Evolutionary conservation across 2,797 vertebrate genomes (phyloP).

Genomic region (Etheostoma nigrum): DNA sequence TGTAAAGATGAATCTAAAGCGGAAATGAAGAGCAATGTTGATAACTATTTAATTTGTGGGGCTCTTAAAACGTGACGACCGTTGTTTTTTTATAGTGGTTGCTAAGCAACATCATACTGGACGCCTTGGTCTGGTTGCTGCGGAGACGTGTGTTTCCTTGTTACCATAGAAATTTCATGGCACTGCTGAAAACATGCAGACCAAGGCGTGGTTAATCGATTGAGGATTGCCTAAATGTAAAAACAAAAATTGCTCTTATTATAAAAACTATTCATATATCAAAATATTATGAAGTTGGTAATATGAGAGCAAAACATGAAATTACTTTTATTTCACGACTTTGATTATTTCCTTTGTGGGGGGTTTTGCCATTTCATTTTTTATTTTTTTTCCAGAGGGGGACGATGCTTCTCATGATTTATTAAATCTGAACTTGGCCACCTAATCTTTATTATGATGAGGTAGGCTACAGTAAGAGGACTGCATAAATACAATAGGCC

Average conservation of each 20-base stretch:
- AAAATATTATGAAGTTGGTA: not conserved
- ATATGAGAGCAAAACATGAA: not conserved
- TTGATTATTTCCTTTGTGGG: not conserved
- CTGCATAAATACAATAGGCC: too few relatives aligned
- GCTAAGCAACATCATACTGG: constrained; percentile 57
- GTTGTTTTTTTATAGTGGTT: constrained; percentile 56
- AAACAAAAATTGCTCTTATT: not conserved
- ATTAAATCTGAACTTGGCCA: not conserved
- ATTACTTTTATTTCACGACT: not conserved
- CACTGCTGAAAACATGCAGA: constrained; percentile 32
- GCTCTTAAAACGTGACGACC: constrained; percentile 33
- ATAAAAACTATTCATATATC: not conserved
- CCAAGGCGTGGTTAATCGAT: not conserved
- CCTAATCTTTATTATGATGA: constrained; percentile 6
- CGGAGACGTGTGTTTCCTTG: constrained; percentile 44
- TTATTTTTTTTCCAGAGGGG: not conserved
- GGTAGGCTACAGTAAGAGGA: not conserved
- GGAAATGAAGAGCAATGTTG: not conserved
- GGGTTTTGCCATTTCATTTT: not conserved
- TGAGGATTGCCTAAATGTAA: not conserved
- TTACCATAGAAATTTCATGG: constrained; percentile 59
- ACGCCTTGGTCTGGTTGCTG: constrained; percentile 69
- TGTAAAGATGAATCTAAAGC: not conserved
- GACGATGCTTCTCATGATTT: not conserved
- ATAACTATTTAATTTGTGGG: constrained; percentile 6